These are phyloP conservation scores for Athene cunicularia DNA, from an alignment of 2,113 vertebrate species.

Conservation along the genomic window DNA sequence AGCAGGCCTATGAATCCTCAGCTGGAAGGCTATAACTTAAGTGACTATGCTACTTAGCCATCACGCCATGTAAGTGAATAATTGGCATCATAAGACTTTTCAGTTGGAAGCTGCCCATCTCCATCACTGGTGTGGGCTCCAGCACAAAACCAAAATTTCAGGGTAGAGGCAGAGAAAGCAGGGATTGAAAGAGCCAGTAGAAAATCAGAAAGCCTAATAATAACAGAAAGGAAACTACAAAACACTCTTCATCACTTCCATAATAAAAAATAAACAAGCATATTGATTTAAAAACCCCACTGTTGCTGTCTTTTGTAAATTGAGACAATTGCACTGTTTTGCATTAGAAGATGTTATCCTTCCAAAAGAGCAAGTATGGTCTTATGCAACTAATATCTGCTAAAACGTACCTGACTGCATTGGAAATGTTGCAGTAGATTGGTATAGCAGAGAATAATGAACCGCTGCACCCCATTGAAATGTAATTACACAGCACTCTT, in stretches of 20 bases:
- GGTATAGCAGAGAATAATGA: constrained; percentile 93
- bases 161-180: neutral
- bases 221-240: neutral
- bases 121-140: constrained; percentile 61
- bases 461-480: constrained; percentile 93
- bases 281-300: constrained; percentile 61
- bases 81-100: constrained; percentile 56
- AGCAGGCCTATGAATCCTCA: neutral
- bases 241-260: constrained; percentile 35
- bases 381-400: constrained; percentile 77
- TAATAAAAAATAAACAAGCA: constrained; percentile 62
- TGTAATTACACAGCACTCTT: constrained; percentile 98
- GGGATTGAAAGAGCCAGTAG: neutral
- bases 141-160: constrained; percentile 39
- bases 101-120: constrained; percentile 68
- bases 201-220: constrained; percentile 6
- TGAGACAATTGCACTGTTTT: constrained; percentile 74
- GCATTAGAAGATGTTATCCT: constrained; percentile 73
- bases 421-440: constrained; percentile 91
- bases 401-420: constrained; percentile 87
- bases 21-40: neutral
- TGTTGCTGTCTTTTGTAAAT: constrained; percentile 69
- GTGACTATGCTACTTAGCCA: neutral
- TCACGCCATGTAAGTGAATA: neutral
- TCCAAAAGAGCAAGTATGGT: constrained; percentile 74